A percentile compares a stretch with the other conserved stretches of the same genome.
phyloP scores from a whole-genome alignment of 2,888 invertebrate genomes.

The Fragum fragum region DNA sequence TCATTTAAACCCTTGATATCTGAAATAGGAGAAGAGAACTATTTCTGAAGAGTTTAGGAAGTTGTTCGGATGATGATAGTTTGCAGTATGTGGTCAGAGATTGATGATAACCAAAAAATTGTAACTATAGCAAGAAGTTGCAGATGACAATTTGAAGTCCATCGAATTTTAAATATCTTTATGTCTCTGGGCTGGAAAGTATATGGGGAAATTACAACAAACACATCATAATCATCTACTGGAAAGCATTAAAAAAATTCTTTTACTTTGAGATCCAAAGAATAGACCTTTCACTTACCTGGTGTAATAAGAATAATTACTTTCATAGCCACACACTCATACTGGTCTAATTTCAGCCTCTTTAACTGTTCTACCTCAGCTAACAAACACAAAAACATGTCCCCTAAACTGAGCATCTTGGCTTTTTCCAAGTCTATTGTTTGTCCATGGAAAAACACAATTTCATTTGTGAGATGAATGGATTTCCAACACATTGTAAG shows the following conservation, averaged over 20 bases:
- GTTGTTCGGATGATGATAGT: no score
- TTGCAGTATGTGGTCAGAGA: no score
- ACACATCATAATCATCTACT: no score
- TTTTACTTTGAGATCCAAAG: no score
- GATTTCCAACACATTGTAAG: constrained; percentile 91
- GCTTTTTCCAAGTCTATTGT: constrained; percentile 90
- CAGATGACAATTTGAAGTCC: no score
- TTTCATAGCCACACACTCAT: constrained; percentile 98
- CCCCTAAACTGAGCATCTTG: constrained; percentile 88
- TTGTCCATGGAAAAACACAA: constrained; percentile 77
- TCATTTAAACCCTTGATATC: constrained; percentile 97
- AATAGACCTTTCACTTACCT: constrained; percentile 90
- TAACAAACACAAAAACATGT: constrained; percentile 97
- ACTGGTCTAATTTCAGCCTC: constrained; percentile 95
- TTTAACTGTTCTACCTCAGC: constrained; percentile 97
- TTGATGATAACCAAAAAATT: no score
- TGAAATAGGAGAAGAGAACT: constrained; percentile 84
- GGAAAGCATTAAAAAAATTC: no score
- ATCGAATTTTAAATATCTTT: no score
- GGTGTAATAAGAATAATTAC: constrained; percentile 96
- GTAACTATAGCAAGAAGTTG: no score
- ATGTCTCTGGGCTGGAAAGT: no score
- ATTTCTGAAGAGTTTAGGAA: no score
- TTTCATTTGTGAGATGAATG: constrained; percentile 92
- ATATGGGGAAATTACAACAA: no score